A percentile compares a stretch with the other conserved stretches of the same genome.
Evolutionary conservation across 2,113 vertebrate species (phyloP).

Genomic region (Tachuris rubrigastra): DNA sequence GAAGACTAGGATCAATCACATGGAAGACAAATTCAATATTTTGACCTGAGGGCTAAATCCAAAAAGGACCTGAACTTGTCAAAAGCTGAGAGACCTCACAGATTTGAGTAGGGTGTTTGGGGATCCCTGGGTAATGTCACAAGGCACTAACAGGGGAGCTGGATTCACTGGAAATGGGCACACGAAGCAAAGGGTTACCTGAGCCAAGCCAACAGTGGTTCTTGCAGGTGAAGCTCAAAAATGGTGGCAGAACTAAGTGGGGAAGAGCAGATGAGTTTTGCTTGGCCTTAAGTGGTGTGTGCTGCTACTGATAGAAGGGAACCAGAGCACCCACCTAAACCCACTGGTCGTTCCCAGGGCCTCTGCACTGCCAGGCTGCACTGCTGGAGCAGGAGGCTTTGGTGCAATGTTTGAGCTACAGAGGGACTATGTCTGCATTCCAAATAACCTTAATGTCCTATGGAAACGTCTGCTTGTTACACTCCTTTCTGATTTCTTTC

Average conservation of each 20-base stretch:
- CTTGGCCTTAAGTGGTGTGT: not conserved
- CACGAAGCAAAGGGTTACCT: not conserved
- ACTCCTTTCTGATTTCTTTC: not conserved
- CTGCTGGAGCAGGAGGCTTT: not conserved
- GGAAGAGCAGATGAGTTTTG: not conserved
- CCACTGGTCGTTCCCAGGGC: not conserved
- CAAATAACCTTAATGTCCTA: not conserved
- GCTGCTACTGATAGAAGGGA: not conserved
- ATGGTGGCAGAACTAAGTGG: not conserved
- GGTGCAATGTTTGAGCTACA: not conserved
- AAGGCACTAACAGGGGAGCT: not conserved
- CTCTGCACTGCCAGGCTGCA: not conserved
- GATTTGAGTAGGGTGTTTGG: not conserved
- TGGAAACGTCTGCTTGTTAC: not conserved
- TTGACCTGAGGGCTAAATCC: not conserved
- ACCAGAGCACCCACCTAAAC: not conserved
- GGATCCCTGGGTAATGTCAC: not conserved
- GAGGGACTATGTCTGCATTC: rapidly evolving
- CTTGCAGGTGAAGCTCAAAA: not conserved
- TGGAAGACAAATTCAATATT: not conserved
- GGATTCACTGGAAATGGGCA: not conserved
- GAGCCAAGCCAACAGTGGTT: not conserved
- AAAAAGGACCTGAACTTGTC: not conserved
- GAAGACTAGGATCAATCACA: not conserved
- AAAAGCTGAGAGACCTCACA: not conserved